Evolutionary conservation across 2,888 invertebrate genomes (phyloP).

Genomic region (Reticulitermes lucifugus): DNA sequence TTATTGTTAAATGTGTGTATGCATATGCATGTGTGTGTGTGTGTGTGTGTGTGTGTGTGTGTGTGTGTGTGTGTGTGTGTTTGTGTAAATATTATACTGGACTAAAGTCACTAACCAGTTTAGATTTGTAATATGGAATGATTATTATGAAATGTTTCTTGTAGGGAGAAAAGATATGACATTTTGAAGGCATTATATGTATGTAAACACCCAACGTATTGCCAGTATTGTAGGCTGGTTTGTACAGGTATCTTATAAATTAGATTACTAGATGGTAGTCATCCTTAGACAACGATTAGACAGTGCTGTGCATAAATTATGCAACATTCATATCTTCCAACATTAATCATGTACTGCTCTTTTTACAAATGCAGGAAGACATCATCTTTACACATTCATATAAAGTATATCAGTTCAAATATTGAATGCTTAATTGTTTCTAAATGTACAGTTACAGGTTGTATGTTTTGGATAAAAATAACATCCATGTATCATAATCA

Average conservation of each 20-base stretch:
- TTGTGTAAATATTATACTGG: background rate
- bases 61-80: background rate
- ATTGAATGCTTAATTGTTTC: background rate
- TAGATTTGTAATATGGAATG: background rate
- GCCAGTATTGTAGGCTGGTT: background rate
- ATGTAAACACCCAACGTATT: no score
- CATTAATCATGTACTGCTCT: background rate
- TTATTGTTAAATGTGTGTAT: background rate
- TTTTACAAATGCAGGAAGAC: background rate
- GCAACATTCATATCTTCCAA: background rate
- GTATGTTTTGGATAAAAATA: no score
- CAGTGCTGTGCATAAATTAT: background rate
- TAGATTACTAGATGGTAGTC: background rate
- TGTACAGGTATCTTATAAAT: constrained; percentile 1
- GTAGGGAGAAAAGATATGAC: background rate
- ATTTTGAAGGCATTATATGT: background rate
- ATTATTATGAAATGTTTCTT: background rate
- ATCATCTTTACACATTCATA: background rate
- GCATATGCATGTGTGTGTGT: background rate
- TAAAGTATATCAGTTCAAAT: background rate
- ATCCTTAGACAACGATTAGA: background rate
- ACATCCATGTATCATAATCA: no score
- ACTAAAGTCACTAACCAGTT: background rate
- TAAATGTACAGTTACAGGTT: background rate
- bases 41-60: background rate